Percentiles rank a stretch among this genome's conserved stretches.
These are phyloP conservation scores for Xyrauchen texanus DNA, from an alignment of 2,113 vertebrate species.

Conservation along the genomic window DNA sequence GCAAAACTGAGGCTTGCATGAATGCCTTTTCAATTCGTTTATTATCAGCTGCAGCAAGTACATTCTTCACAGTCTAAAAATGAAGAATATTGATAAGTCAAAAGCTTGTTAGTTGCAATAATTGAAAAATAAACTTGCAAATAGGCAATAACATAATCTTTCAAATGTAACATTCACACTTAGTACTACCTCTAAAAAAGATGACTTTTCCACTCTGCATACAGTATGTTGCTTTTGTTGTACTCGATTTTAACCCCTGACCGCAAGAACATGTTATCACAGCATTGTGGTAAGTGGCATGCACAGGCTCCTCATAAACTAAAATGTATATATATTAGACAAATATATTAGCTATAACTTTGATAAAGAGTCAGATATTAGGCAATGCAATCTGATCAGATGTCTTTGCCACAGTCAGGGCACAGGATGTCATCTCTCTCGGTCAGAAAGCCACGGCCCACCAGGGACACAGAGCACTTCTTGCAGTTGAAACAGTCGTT, in stretches of 20 bases:
- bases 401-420: constrained; percentile 94
- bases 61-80: not conserved
- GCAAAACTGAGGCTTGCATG: not conserved
- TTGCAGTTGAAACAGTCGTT: constrained; percentile 98
- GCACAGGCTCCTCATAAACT: too few relatives aligned
- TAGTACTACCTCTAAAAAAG: too few relatives aligned
- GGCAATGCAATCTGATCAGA: constrained; percentile 71
- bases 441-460: constrained; percentile 93
- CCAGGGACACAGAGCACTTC: constrained; percentile 92
- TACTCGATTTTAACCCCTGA: too few relatives aligned
- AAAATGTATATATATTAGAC: not conserved
- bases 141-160: too few relatives aligned
- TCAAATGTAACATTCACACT: too few relatives aligned
- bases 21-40: constrained; percentile 21
- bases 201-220: too few relatives aligned
- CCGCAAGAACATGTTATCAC: too few relatives aligned
- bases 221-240: too few relatives aligned
- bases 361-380: not conserved
- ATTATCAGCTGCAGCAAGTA: constrained; percentile 2
- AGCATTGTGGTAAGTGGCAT: too few relatives aligned
- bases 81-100: not conserved
- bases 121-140: too few relatives aligned
- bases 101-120: not conserved
- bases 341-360: constrained; percentile 11
- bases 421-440: constrained; percentile 94